Evolutionary conservation across 2,888 invertebrate genomes (phyloP).

Genomic region (Caenorhabditis sp.): DNA sequence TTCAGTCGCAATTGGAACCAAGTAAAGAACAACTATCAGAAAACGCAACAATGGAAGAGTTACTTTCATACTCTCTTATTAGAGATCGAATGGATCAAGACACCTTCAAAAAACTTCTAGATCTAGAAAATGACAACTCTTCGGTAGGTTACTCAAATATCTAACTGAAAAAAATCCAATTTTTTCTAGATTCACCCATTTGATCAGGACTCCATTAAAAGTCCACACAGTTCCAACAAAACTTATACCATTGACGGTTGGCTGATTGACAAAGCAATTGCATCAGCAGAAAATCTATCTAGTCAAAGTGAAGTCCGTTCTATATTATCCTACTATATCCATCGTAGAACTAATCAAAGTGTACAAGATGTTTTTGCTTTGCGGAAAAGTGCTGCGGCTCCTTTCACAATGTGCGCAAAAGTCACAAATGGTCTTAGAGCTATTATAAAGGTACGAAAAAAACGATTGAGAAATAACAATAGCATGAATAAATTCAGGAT

Average conservation of each 20-base stretch:
- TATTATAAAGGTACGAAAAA: conserved; percentile 47
- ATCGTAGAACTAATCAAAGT: conserved; percentile 12
- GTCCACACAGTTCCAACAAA: neutral
- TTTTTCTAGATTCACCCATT: conserved; percentile 3
- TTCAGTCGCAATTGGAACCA: conserved; percentile 44
- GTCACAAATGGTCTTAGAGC: conserved; percentile 63
- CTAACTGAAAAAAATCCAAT: too few species aligned
- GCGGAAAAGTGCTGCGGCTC: conserved; percentile 59
- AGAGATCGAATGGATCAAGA: conserved; percentile 46
- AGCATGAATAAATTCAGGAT: conserved; percentile 29
- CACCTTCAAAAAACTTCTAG: conserved; percentile 21
- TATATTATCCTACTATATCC: conserved; percentile 17
- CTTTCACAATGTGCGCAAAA: conserved; percentile 64
- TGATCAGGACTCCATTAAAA: neutral
- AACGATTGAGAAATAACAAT: neutral
- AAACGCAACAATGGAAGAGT: conserved; percentile 44
- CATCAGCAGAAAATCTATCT: conserved; percentile 6
- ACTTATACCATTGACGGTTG: conserved; percentile 57
- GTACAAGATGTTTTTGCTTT: conserved; percentile 33
- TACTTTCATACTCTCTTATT: conserved; percentile 53
- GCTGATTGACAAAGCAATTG: conserved; percentile 54
- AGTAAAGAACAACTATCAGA: conserved; percentile 28
- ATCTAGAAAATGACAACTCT: conserved; percentile 29
- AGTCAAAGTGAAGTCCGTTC: conserved; percentile 23
- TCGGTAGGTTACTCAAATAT: neutral